Conservation (phyloP, 2,797 vertebrate genomes). For the Coendou prehensilis region DNA sequence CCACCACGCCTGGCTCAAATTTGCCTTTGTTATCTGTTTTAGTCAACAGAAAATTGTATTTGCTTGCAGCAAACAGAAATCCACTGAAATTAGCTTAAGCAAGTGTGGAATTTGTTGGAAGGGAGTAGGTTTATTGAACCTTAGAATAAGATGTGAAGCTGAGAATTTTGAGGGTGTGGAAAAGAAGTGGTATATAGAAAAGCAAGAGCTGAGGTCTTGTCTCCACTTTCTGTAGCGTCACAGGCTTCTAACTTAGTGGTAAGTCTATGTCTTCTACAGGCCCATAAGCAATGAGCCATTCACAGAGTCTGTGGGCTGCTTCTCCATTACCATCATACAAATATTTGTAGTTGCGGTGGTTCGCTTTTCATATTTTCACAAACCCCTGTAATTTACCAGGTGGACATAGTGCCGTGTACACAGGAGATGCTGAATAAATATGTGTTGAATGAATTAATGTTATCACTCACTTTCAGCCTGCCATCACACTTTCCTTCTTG, state of each 20-base stretch:
- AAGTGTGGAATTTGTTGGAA: not conserved
- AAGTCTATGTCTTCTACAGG: not conserved
- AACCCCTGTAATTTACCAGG: not conserved
- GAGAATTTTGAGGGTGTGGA: not conserved
- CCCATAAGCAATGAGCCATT: not conserved
- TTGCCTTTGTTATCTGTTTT: constrained; percentile 8
- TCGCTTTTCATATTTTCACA: constrained; percentile 30
- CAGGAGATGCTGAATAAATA: constrained; percentile 11
- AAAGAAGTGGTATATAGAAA: not conserved
- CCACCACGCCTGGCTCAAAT: not conserved
- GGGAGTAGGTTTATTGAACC: not conserved
- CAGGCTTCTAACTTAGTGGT: not conserved
- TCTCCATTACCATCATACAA: not conserved
- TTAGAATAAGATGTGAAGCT: not conserved
- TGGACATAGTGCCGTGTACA: not conserved
- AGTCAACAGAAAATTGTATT: not conserved
- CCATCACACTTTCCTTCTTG: not conserved
- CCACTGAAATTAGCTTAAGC: constrained; percentile 11
- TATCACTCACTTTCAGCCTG: not conserved
- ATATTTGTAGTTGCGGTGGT: not conserved
- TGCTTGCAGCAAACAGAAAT: constrained; percentile 38
- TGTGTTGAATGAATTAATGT: constrained; percentile 5
- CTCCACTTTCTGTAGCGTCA: not conserved
- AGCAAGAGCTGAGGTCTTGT: not conserved
- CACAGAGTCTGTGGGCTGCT: not conserved